phyloP scores from a whole-genome alignment of 1,140 invertebrate species.

The Eupeodes corollae region DNA sequence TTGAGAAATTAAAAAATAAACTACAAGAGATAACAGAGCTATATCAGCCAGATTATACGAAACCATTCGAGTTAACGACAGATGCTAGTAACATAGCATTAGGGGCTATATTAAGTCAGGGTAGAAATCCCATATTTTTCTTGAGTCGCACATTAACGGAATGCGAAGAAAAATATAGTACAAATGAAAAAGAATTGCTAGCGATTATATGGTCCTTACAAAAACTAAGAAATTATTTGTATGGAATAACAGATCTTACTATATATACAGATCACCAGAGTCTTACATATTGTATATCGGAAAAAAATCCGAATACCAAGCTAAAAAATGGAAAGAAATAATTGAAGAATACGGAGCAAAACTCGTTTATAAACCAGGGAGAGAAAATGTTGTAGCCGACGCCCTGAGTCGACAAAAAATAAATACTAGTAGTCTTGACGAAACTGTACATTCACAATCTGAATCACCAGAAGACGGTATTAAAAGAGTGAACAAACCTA shows the following conservation, averaged over 20 bases:
- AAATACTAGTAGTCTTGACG: not conserved
- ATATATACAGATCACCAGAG: slow-evolving; percentile 31
- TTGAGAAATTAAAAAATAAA: too few species aligned
- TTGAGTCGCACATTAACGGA: slow-evolving; percentile 29
- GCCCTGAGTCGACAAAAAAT: slow-evolving; percentile 3
- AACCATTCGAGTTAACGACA: slow-evolving; percentile 3
- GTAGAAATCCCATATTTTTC: slow-evolving; percentile 23
- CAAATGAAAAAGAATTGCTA: slow-evolving; percentile 35
- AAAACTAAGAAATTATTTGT: slow-evolving; percentile 27
- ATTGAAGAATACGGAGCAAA: slow-evolving; percentile 26
- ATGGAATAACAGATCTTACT: slow-evolving; percentile 12
- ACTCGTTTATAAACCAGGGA: slow-evolving; percentile 19
- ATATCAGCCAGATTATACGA: too few species aligned
- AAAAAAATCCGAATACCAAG: slow-evolving; percentile 27
- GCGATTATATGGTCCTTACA: slow-evolving; percentile 36
- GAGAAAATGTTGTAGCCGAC: slow-evolving; percentile 9
- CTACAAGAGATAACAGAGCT: too few species aligned
- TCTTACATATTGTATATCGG: slow-evolving; percentile 29
- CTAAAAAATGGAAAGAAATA: slow-evolving; percentile 31
- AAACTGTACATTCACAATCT: not conserved
- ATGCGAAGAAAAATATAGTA: slow-evolving; percentile 31
- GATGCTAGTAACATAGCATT: slow-evolving; percentile 5
- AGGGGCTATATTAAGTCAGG: slow-evolving; percentile 10
- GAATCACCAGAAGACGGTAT: not conserved
- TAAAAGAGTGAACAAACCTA: not conserved